Conservation (phyloP, 2,797 vertebrate species). For the Mormyrops boulengeri region DNA sequence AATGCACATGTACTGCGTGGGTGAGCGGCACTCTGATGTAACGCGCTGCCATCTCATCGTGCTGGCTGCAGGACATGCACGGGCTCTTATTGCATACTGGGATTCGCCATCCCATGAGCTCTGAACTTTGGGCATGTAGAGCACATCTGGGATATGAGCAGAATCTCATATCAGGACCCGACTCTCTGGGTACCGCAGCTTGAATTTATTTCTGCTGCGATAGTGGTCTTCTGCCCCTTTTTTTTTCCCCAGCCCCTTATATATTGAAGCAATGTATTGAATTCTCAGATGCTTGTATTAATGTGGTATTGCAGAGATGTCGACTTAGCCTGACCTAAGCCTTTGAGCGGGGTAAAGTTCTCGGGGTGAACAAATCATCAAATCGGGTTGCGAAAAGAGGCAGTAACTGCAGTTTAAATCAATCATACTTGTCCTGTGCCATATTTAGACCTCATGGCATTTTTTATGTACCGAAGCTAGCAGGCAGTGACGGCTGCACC, state of each 20-base stretch:
- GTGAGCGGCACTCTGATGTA: background rate
- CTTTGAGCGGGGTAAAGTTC: background rate
- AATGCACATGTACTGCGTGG: background rate
- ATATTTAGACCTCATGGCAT: background rate
- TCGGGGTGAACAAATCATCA: background rate
- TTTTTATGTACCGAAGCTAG: background rate
- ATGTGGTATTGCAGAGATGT: background rate
- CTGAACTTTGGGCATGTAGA: background rate
- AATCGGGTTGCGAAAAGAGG: background rate
- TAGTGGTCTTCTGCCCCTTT: background rate
- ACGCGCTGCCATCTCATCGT: background rate
- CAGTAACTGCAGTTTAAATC: slow-evolving; percentile 1
- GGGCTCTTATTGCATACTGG: background rate
- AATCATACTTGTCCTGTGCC: background rate
- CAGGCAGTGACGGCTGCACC: background rate
- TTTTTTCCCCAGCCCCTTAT: background rate
- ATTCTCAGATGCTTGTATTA: background rate
- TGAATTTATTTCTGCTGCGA: background rate
- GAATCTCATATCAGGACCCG: background rate
- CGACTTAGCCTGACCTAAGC: background rate
- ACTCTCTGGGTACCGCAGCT: background rate
- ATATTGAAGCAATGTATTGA: background rate
- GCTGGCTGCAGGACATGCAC: background rate
- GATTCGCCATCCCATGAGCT: background rate
- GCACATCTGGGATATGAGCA: background rate